Percentiles rank a stretch among this genome's conserved stretches.
phyloP scores from a whole-genome alignment of 2,113 vertebrate species.

The Pan troglodytes region NHGRI_mPanTro3-v2.1_pri NC_072415.2:20381001-20381500 shows the following conservation, averaged over 20 bases:
- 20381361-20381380: background rate
- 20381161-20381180: background rate
- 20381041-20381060: background rate
- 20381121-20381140: background rate
- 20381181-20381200: rapidly evolving
- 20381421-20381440: background rate
- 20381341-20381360: background rate
- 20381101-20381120: no score
- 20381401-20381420: background rate
- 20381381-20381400: background rate
- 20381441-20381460: background rate
- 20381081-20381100: background rate
- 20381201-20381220: slow-evolving; percentile 49
- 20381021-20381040: background rate
- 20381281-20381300: rapidly evolving
- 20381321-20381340: background rate
- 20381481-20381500: background rate
- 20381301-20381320: background rate
- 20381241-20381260: background rate
- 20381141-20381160: no score
- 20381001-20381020: background rate
- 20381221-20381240: slow-evolving; percentile 75
- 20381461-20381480: background rate
- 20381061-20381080: background rate
- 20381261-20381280: background rate